Evolutionary conservation across 2,888 invertebrate species (phyloP).

Genomic region (Pterostichus niger): DNA sequence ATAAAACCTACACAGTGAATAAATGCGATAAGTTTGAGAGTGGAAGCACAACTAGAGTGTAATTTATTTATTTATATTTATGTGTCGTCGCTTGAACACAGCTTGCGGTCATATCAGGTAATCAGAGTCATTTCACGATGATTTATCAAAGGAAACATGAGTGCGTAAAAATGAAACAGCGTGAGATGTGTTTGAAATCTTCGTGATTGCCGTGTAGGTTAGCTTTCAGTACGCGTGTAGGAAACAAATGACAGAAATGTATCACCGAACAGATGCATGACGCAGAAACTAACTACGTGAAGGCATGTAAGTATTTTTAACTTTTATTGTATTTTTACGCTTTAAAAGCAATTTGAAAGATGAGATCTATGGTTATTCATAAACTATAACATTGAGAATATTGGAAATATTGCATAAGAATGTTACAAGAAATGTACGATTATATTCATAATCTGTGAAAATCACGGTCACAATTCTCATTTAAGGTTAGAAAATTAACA

Average conservation of each 20-base stretch:
- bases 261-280: conserved; percentile 22
- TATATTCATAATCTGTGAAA: neutral
- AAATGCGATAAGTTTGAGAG: neutral
- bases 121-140: conserved; percentile 25
- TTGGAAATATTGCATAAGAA: neutral
- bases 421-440: neutral
- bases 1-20: neutral
- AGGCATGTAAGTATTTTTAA: conserved; percentile 47
- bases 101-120: conserved; percentile 35
- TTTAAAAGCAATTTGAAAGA: conserved; percentile 11
- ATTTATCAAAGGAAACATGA: conserved; percentile 34
- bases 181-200: conserved; percentile 12
- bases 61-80: neutral
- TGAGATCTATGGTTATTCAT: neutral
- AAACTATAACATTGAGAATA: neutral
- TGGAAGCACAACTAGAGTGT: neutral
- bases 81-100: conserved; percentile 6
- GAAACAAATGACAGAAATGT: conserved; percentile 53
- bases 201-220: conserved; percentile 37
- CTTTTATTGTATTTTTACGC: conserved; percentile 53
- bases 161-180: conserved; percentile 5
- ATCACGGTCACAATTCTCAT: conserved; percentile 6
- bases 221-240: conserved; percentile 32
- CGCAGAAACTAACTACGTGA: conserved; percentile 40
- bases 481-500: conserved; percentile 34